Base-by-base conservation (phyloP, 64 coral and sea anemone genomes). In the Actinia equina region DNA sequence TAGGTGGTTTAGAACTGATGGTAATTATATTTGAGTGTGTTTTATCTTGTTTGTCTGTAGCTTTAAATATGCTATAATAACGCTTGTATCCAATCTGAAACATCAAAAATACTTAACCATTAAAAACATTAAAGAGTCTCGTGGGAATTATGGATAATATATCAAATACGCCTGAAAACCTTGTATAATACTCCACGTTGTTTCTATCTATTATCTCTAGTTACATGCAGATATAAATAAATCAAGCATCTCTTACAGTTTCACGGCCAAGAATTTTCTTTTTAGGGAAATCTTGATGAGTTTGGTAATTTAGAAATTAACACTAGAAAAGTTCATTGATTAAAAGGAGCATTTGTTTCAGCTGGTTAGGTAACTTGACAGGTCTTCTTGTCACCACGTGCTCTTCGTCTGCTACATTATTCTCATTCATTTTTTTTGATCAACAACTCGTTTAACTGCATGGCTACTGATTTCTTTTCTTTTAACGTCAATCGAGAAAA, bases 1-100 rank as follows among this genome's bases (percentile, higher is more conserved):
- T 78, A 43, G 89, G 89, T 45, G 89, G 89, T 79, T 86, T 91
- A 23, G 85, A 63, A 43, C 89, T 91, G 18, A 91, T 85, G 6
- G 89, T 91, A 2, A 76, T 91, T 2, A 91, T 77, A 12, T 91
- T 86, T 5, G 67, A 85, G 11, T 86, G 25, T 1, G 22, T 11
- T 74, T 11, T 41, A n/a, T 30, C 26, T 13, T 74, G 69, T 4
- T 74, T 37, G 8, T 9, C 23, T 41, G 26, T 3, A 74, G 8
- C 69, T 25, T 74, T 41, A 18, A 74, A 74, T 37, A 74, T 25
- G 25, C 6, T 74, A 41, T 74, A 74, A 74, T 74, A 26, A 74
- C 69, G 69, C 69, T 74, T 74, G 25, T 13, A 74, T 27, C 69
- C 69, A 74, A 74, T 18, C 69, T 74, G 27, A 30, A 74, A 74